Evolutionary conservation across 2,797 vertebrate genomes (phyloP).

Genomic region (Onychomys leucogaster): DNA sequence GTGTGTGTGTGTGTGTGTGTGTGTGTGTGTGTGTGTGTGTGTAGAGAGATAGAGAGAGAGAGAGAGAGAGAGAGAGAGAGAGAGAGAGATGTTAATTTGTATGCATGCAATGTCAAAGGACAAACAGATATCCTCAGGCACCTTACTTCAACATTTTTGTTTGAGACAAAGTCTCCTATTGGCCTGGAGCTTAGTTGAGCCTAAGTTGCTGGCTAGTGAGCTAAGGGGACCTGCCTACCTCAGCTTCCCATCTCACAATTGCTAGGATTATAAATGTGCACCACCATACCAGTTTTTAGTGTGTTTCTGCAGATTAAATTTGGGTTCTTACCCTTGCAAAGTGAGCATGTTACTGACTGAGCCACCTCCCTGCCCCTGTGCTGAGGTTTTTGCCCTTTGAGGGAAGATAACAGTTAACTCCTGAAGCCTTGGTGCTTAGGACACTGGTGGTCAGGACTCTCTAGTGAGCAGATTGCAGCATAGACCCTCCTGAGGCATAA

Average conservation of each 20-base stretch:
- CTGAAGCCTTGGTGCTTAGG: background rate
- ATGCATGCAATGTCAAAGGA: background rate
- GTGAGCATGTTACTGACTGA: background rate
- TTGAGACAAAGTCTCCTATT: background rate
- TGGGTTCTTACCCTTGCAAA: background rate
- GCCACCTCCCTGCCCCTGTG: background rate
- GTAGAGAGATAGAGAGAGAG: too few species aligned
- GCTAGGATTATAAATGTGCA: background rate
- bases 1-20: background rate
- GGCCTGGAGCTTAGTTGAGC: background rate
- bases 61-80: too few species aligned
- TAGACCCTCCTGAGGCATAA: background rate
- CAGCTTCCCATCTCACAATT: background rate
- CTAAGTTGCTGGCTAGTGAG: background rate
- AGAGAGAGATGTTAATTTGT: background rate
- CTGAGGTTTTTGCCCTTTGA: background rate
- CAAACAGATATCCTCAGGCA: background rate
- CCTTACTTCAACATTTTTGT: background rate
- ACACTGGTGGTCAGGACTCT: background rate
- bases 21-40: too few species aligned
- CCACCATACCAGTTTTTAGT: background rate
- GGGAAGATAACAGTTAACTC: background rate
- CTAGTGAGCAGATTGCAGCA: background rate
- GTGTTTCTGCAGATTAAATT: background rate
- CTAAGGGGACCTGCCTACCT: background rate